Percentiles rank a stretch among this genome's conserved stretches.
phyloP scores from a whole-genome alignment of 2,113 vertebrate species.

The Gnathonemus echidnorhynchus region DNA sequence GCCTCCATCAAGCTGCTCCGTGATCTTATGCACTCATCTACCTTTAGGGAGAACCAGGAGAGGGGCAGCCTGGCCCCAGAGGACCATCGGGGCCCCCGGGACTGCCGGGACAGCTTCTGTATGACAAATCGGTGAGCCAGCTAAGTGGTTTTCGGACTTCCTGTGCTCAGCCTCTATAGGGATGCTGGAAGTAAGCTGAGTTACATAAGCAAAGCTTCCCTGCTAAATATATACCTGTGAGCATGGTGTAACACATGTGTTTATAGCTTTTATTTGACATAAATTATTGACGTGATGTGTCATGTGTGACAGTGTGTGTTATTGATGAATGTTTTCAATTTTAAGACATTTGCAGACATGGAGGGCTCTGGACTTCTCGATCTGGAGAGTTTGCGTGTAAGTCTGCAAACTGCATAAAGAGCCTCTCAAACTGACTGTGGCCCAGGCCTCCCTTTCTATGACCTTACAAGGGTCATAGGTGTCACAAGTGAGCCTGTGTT shows the following conservation, averaged over 20 bases:
- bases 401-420: neutral
- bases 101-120: constrained; percentile 59
- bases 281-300: neutral
- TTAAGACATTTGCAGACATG: constrained; percentile 87
- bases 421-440: neutral
- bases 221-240: neutral
- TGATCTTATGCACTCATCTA: neutral
- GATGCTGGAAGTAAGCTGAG: neutral
- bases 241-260: neutral
- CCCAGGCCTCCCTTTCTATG: neutral
- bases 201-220: neutral
- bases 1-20: neutral
- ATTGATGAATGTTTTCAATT: neutral
- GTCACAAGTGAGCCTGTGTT: neutral
- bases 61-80: constrained; percentile 59
- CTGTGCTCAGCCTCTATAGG: neutral
- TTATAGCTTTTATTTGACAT: neutral
- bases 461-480: neutral
- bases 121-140: constrained; percentile 47
- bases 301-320: neutral
- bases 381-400: constrained; percentile 61
- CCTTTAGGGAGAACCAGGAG: constrained; percentile 71
- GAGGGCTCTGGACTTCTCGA: constrained; percentile 82
- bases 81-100: constrained; percentile 80
- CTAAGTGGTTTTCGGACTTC: neutral